Base-by-base conservation (phyloP, 2,113 vertebrate genomes). In the Thomomys bottae region DNA sequence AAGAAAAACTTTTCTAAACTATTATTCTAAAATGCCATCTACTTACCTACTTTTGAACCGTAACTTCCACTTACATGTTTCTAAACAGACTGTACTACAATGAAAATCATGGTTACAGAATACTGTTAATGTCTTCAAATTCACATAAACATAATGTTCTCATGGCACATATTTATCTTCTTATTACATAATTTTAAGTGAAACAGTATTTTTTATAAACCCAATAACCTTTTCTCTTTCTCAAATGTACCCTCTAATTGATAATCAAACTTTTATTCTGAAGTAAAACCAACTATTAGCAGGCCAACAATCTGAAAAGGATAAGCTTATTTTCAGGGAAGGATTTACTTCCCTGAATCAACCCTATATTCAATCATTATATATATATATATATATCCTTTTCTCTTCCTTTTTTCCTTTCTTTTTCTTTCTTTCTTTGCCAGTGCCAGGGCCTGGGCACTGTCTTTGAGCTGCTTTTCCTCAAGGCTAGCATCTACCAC, bases 271-370 rank as follows among this genome's bases (percentile, higher is more conserved):
- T 57, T 80, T 64, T 40, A 92, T 76, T 87, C 32, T 68, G 34
- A 90, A 92, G 26, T 2, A 68, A 90, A 95, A 84, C 32, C 59
- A 78, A 85, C 17, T 24, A 11, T n/a, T 67, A 81, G 34, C 8
- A 87, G 61, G 17, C 36, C 71, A 76, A 40, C 26, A 86, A 63
- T 72, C 3, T 75, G 32, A 59, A 87, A 79, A 86, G 77, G 15
- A 34, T 20, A 76, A 57, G 24, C 71, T 80, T 90, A 83, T 57
- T 76, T 91, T 49, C 36, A n/a, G n/a, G n/a, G n/a, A n/a, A n/a
- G n/a, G n/a, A n/a, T n/a, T n/a, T n/a, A n/a, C n/a, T n/a, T n/a
- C n/a, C n/a, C n/a, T n/a, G 24, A 57, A 84, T 75, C 5, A 63
- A 34, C 59, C 36, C 24, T 86, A 78, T 78, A 82, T 93, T 81